Evolutionary conservation across 2,888 invertebrate species (phyloP).

Genomic region (Fragum whitleyi): DNA sequence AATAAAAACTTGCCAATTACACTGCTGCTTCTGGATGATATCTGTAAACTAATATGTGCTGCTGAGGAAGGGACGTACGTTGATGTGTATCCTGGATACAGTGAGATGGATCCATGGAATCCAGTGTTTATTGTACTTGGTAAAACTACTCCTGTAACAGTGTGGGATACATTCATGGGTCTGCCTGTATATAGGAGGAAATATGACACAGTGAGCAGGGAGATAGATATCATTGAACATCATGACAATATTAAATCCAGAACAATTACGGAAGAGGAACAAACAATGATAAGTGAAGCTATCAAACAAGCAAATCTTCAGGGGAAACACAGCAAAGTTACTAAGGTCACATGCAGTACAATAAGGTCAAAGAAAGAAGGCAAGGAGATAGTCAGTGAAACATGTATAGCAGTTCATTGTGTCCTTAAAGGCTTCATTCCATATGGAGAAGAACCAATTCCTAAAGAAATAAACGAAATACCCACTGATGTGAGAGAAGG

Average conservation of each 20-base stretch:
- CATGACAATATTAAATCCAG: slow-evolving; percentile 34
- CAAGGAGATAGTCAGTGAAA: slow-evolving; percentile 34
- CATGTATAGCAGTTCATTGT: slow-evolving; percentile 62
- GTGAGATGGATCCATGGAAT: slow-evolving; percentile 44
- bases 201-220: slow-evolving; percentile 46
- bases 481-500: slow-evolving; percentile 61
- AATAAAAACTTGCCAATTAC: slow-evolving; percentile 39
- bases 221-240: slow-evolving; percentile 44
- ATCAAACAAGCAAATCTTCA: slow-evolving; percentile 36
- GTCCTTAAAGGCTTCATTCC: slow-evolving; percentile 61
- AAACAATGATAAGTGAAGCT: slow-evolving; percentile 26
- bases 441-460: slow-evolving; percentile 60
- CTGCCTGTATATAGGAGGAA: slow-evolving; percentile 51
- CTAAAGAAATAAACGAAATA: slow-evolving; percentile 47
- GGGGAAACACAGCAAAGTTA: slow-evolving; percentile 47
- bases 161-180: slow-evolving; percentile 58
- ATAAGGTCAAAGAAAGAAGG: slow-evolving; percentile 55
- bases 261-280: slow-evolving; percentile 36
- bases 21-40: slow-evolving; percentile 51
- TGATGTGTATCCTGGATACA: slow-evolving; percentile 57
- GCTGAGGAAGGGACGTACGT: slow-evolving; percentile 47
- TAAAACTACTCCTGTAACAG: slow-evolving; percentile 29
- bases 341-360: slow-evolving; percentile 43
- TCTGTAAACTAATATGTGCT: slow-evolving; percentile 42
- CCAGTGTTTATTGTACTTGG: slow-evolving; percentile 57